Evolutionary conservation across 1,140 invertebrate species (phyloP).

Genomic region (Stegodyphus mimosarum): DNA sequence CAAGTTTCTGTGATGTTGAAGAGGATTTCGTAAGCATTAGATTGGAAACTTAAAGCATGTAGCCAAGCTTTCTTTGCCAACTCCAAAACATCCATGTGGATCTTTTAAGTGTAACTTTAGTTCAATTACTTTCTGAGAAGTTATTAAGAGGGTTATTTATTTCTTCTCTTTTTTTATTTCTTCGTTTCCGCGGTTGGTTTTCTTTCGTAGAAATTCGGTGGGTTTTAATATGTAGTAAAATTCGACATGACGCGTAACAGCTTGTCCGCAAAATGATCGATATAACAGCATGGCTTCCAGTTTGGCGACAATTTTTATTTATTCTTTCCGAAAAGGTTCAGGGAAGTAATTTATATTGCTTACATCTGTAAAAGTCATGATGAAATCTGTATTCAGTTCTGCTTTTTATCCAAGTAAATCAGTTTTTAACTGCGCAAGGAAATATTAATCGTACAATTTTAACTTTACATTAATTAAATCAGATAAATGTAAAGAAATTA

Average conservation of each 20-base stretch:
- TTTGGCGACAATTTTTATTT: background rate
- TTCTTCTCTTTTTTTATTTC: background rate
- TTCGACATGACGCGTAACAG: background rate
- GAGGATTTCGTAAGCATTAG: no score
- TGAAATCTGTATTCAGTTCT: no score
- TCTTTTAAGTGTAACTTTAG: background rate
- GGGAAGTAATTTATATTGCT: no score
- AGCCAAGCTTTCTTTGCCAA: no score
- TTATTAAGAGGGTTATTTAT: background rate
- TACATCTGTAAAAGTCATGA: no score
- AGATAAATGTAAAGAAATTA: no score
- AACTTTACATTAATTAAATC: no score
- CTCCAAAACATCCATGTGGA: background rate
- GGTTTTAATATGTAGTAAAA: background rate
- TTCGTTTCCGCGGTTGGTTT: background rate
- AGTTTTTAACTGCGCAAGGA: no score
- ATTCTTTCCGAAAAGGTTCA: background rate
- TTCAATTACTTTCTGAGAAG: background rate
- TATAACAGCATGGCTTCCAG: background rate
- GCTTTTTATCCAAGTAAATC: no score
- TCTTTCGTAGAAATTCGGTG: background rate
- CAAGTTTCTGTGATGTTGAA: no score
- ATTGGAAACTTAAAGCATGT: no score
- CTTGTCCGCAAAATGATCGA: background rate
- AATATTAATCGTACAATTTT: no score